Evolutionary conservation across 2,113 vertebrate genomes (phyloP).

Genomic region (Potamarius usumacintae): DNA sequence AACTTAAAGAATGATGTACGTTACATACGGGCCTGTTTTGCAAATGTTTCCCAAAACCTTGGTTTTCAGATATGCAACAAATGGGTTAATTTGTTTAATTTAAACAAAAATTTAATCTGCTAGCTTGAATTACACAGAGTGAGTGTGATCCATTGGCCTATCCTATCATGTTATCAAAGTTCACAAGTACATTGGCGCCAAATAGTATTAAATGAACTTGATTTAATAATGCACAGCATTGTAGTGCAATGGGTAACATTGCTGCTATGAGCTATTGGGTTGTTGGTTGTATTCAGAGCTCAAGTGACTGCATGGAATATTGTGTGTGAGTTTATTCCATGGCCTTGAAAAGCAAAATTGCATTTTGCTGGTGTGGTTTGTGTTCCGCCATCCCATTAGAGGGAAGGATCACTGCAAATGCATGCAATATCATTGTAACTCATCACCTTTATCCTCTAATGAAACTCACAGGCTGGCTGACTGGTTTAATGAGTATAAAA

Average conservation of each 20-base stretch:
- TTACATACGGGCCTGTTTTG: not conserved
- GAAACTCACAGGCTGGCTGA: not conserved
- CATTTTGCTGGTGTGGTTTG: not conserved
- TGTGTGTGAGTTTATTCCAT: too few species aligned
- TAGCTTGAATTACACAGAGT: too few species aligned
- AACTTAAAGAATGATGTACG: not conserved
- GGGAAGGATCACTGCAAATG: not conserved
- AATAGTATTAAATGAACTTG: not conserved
- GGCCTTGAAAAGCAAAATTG: too few species aligned
- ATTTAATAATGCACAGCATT: not conserved
- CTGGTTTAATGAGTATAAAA: not conserved
- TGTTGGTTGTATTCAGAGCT: too few species aligned
- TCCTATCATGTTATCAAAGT: not conserved
- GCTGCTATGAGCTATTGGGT: too few species aligned
- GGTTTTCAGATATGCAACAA: too few species aligned
- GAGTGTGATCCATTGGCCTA: too few species aligned
- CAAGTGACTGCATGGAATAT: too few species aligned
- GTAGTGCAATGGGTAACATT: too few species aligned
- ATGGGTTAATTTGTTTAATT: too few species aligned
- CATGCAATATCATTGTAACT: not conserved
- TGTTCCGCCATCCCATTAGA: not conserved
- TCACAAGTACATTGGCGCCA: not conserved
- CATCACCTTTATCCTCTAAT: not conserved
- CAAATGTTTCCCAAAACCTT: too few species aligned
- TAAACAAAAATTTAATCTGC: too few species aligned